Conservation (phyloP, 2,113 vertebrate genomes). For the Miniopterus natalensis region DNA sequence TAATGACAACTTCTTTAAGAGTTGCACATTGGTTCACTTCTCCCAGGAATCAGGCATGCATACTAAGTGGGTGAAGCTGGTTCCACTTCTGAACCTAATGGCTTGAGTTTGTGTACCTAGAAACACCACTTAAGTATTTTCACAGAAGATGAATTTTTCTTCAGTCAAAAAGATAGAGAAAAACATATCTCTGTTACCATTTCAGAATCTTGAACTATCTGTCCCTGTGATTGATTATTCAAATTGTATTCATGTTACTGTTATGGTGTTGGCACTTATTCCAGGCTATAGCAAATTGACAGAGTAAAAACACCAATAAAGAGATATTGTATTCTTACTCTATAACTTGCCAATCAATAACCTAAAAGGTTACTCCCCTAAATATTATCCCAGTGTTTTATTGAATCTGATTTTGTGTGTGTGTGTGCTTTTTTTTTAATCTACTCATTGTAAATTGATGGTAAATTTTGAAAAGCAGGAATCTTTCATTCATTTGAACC, state of each 20-base stretch:
- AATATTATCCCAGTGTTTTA: not conserved
- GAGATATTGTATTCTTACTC: not conserved
- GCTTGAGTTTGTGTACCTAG: not conserved
- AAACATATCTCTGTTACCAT: not conserved
- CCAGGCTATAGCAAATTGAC: not conserved
- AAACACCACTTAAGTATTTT: not conserved
- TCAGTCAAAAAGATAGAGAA: not conserved
- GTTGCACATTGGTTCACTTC: accelerated
- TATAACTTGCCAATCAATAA: not conserved
- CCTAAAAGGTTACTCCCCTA: not conserved
- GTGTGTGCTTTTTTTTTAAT: not conserved
- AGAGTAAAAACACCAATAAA: not conserved
- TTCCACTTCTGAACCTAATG: not conserved
- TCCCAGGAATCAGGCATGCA: too few species aligned
- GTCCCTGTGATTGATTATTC: not conserved
- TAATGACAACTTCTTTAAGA: not conserved
- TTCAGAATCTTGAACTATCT: not conserved
- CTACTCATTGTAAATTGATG: not conserved
- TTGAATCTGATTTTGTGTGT: not conserved
- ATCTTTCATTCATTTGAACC: constrained; percentile 11
- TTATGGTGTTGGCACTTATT: not conserved
- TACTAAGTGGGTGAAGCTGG: too few species aligned
- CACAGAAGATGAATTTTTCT: too few species aligned
- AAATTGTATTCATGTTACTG: not conserved
- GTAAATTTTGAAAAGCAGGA: not conserved